Conservation (phyloP, 1,140 invertebrate species). For the Diorhabda sublineata region DNA sequence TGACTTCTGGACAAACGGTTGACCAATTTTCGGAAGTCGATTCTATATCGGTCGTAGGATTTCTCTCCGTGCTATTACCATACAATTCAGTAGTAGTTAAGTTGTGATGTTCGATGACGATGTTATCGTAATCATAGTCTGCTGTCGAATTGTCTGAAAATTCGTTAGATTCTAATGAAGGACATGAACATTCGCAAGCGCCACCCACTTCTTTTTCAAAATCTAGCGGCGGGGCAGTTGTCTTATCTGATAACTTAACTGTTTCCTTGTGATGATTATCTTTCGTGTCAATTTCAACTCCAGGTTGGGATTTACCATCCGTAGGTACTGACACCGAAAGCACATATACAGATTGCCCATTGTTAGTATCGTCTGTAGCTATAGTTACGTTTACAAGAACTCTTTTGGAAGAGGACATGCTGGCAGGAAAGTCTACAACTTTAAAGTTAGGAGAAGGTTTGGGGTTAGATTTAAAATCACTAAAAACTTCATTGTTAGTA, state of each 20-base stretch:
- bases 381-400: slow-evolving; percentile 73
- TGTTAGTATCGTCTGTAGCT: slow-evolving; percentile 55
- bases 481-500: slow-evolving; percentile 22
- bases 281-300: slow-evolving; percentile 48
- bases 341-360: slow-evolving; percentile 63
- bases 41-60: slow-evolving; percentile 16
- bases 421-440: slow-evolving; percentile 38
- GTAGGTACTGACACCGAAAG: slow-evolving; percentile 68
- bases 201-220: slow-evolving; percentile 48
- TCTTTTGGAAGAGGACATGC: slow-evolving; percentile 47
- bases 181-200: slow-evolving; percentile 72
- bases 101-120: slow-evolving; percentile 10
- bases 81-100: slow-evolving; percentile 5
- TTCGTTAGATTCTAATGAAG: slow-evolving; percentile 45
- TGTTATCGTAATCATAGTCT: slow-evolving; percentile 32
- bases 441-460: slow-evolving; percentile 31
- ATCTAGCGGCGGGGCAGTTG: neutral
- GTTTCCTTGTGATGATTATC: slow-evolving; percentile 9
- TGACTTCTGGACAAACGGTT: slow-evolving; percentile 50
- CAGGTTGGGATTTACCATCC: slow-evolving; percentile 54
- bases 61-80: slow-evolving; percentile 5
- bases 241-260: slow-evolving; percentile 12
- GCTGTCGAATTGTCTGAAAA: slow-evolving; percentile 34
- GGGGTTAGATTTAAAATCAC: slow-evolving; percentile 21
- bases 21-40: slow-evolving; percentile 30